phyloP scores from a whole-genome alignment of 2,888 invertebrate species.

The Glaucopsyche alexis region DNA sequence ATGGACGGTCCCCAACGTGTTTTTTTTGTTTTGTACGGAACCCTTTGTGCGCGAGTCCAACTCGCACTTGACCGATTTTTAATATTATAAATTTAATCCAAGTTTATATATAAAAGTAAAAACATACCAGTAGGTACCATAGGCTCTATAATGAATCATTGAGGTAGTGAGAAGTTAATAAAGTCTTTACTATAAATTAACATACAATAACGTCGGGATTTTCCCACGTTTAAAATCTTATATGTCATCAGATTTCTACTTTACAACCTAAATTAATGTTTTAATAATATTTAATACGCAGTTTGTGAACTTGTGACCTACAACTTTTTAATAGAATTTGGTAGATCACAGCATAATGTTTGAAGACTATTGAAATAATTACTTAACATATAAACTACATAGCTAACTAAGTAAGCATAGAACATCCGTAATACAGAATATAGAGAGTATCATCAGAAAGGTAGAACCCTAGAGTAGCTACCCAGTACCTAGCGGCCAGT shows the following conservation, averaged over 20 bases:
- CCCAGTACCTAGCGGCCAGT: too few species aligned
- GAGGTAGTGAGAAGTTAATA: background rate
- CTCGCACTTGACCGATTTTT: too few species aligned
- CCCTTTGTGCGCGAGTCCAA: too few species aligned
- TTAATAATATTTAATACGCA: background rate
- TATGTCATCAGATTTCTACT: slow-evolving; percentile 16
- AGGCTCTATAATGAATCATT: background rate
- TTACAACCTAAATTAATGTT: background rate
- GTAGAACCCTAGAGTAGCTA: too few species aligned
- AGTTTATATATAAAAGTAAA: background rate
- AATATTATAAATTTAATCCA: too few species aligned
- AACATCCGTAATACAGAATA: background rate
- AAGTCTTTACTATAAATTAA: slow-evolving; percentile 13
- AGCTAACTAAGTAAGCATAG: background rate
- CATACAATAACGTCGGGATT: slow-evolving; percentile 30
- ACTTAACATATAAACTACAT: too few species aligned
- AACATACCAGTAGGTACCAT: background rate
- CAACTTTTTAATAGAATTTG: background rate
- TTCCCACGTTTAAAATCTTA: slow-evolving; percentile 35
- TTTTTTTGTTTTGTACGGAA: too few species aligned
- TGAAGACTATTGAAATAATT: too few species aligned
- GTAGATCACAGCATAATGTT: background rate
- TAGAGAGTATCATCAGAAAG: too few species aligned
- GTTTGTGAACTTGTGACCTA: background rate
- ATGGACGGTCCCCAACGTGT: too few species aligned